Evolutionary conservation across 2,113 vertebrate species (phyloP).

Genomic region (Copsychus sechellarum): DNA sequence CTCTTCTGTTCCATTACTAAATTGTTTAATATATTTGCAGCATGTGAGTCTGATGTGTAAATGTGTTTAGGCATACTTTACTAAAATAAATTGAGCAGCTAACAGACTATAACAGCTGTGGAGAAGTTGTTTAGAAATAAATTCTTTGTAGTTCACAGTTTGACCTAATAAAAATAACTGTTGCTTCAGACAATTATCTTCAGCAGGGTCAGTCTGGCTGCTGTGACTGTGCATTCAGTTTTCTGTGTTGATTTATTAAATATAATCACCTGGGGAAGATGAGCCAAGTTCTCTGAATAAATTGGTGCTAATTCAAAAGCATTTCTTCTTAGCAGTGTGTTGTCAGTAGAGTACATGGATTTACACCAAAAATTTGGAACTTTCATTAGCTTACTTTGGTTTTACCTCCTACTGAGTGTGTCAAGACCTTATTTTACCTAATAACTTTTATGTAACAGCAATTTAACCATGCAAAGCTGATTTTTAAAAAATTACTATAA

Average conservation of each 20-base stretch:
- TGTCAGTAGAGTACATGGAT: background rate
- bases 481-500: background rate
- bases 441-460: background rate
- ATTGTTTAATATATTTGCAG: background rate
- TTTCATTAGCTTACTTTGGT: background rate
- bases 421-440: background rate
- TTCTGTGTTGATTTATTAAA: background rate
- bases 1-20: background rate
- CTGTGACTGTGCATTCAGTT: background rate
- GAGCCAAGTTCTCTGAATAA: background rate
- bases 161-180: background rate
- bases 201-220: background rate
- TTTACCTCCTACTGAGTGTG: background rate
- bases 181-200: constrained; percentile 2
- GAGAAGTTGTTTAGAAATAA: background rate
- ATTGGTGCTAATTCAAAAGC: background rate
- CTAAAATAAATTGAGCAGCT: background rate
- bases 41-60: background rate
- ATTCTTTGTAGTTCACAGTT: background rate
- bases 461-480: background rate
- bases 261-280: background rate
- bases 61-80: background rate
- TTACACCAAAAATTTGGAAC: background rate
- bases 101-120: background rate
- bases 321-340: background rate